phyloP scores from a whole-genome alignment of 2,113 vertebrate genomes.

The Caloenas nicobarica region DNA sequence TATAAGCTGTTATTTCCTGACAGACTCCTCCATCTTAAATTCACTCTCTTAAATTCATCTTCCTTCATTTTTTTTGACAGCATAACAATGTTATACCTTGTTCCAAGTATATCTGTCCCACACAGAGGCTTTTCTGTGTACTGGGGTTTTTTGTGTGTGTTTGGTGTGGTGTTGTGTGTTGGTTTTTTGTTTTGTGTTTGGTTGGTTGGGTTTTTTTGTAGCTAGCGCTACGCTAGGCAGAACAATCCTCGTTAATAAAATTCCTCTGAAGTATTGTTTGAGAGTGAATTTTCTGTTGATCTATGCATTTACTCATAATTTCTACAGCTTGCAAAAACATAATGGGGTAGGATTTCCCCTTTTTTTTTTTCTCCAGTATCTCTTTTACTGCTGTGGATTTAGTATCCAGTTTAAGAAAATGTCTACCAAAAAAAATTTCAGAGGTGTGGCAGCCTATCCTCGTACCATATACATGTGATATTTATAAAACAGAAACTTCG shows the following conservation, averaged over 20 bases:
- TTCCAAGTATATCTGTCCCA: not conserved
- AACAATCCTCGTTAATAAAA: not conserved
- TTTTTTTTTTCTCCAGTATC: not conserved
- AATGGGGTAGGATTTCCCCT: not conserved
- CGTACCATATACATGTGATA: not conserved
- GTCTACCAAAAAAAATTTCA: not conserved
- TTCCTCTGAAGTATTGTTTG: conserved; percentile 47
- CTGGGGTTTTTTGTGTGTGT: too few relatives aligned
- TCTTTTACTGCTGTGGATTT: not conserved
- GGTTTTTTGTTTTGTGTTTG: too few relatives aligned
- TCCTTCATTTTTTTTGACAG: not conserved
- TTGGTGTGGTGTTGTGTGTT: too few relatives aligned
- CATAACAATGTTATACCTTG: not conserved
- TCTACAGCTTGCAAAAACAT: not conserved
- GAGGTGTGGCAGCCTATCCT: not conserved
- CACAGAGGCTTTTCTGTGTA: not conserved
- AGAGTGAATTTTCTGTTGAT: conserved; percentile 42
- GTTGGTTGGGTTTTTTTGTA: not conserved
- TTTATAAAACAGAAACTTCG: not conserved
- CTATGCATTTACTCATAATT: conserved; percentile 29
- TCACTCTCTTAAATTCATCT: conserved; percentile 8
- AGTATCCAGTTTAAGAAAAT: not conserved
- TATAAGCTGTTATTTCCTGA: not conserved
- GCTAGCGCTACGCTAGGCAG: not conserved
- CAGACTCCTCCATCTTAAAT: conserved; percentile 8